These are phyloP conservation scores for Elgonia sp. DNA, from an alignment of 2,888 invertebrate species.

Conservation along the genomic window DNA sequence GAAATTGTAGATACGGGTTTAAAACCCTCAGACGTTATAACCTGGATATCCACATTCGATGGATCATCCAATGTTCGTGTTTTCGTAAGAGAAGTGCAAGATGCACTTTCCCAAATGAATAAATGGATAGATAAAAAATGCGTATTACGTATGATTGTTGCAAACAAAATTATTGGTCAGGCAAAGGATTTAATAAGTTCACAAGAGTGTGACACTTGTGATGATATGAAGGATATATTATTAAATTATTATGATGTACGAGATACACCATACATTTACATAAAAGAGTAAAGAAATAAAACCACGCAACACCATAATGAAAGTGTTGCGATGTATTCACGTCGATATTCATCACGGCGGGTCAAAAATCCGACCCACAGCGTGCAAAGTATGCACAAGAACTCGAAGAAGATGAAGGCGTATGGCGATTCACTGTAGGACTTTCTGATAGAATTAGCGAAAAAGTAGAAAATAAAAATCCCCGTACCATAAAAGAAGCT, in stretches of 20 bases:
- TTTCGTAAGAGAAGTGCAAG: slow-evolving; percentile 15
- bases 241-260: slow-evolving; percentile 4
- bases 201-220: slow-evolving; percentile 23
- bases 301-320: slow-evolving; percentile 1
- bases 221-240: neutral
- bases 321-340: slow-evolving; percentile 5
- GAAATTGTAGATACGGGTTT: neutral
- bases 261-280: neutral
- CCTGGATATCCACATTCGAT: neutral
- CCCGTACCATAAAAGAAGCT: neutral
- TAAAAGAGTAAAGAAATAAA: slow-evolving; percentile 18
- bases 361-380: neutral
- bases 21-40: neutral
- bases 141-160: slow-evolving; percentile 6
- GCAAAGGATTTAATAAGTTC: slow-evolving; percentile 8
- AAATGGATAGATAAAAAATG: slow-evolving; percentile 2
- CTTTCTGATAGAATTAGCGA: neutral
- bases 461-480: neutral
- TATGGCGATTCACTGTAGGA: neutral
- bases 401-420: slow-evolving; percentile 1
- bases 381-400: neutral
- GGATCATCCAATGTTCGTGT: neutral
- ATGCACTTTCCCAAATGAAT: slow-evolving; percentile 2
- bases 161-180: neutral
- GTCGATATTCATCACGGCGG: slow-evolving; percentile 18